Conservation (phyloP, 1,140 invertebrate species). For the Telenomus remus region DNA sequence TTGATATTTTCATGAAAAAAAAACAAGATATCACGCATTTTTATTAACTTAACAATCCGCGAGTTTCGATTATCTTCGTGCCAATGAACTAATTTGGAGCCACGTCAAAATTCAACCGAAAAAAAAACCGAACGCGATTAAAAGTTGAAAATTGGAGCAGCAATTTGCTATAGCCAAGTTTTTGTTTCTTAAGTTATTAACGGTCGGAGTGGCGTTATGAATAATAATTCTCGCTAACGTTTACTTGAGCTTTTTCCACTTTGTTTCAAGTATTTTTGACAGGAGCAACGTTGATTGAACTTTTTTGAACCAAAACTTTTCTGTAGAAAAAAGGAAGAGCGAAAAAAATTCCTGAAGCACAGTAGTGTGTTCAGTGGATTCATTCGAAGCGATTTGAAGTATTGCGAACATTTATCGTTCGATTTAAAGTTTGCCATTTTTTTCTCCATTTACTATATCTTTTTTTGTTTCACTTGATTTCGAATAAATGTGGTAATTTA, state of each 20-base stretch:
- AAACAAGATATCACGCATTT: too few species aligned
- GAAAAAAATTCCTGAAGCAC: too few species aligned
- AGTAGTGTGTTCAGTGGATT: too few species aligned
- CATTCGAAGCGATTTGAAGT: too few species aligned
- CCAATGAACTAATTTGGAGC: slow-evolving; percentile 25
- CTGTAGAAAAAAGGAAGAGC: too few species aligned
- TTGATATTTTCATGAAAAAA: too few species aligned
- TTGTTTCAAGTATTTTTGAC: slow-evolving; percentile 29
- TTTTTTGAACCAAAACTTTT: slow-evolving; percentile 6
- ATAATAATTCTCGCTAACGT: slow-evolving; percentile 32
- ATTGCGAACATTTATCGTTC: too few species aligned
- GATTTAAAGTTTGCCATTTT: too few species aligned
- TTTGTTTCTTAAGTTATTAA: slow-evolving; percentile 50
- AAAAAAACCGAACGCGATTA: slow-evolving; percentile 31
- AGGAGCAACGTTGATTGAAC: slow-evolving; percentile 5
- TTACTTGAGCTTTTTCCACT: neutral
- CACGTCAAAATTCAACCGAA: slow-evolving; percentile 15
- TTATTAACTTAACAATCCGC: neutral
- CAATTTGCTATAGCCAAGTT: slow-evolving; percentile 18
- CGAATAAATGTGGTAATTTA: too few species aligned
- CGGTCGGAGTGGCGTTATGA: slow-evolving; percentile 27
- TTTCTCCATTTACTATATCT: too few species aligned
- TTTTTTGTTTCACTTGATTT: too few species aligned
- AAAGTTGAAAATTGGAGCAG: slow-evolving; percentile 42
- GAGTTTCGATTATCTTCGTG: slow-evolving; percentile 4